Evolutionary conservation across 2,797 vertebrate genomes (phyloP), one percentile per base, ranked within the genome.

Genomic region (Acrocephalus scirpaceus): DNA sequence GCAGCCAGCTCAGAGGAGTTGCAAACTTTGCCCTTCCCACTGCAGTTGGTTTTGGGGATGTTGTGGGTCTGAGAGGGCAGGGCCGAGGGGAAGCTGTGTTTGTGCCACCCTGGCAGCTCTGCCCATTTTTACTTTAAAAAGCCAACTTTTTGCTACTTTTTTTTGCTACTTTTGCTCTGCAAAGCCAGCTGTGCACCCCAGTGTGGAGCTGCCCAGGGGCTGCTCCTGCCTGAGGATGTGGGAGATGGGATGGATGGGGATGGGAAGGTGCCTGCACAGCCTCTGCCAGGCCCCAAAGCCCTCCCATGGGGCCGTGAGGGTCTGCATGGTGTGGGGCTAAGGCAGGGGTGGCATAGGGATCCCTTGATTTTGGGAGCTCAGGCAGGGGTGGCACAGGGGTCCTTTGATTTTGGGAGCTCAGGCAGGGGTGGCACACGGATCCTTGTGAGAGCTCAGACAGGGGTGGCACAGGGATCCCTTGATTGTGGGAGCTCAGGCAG

Each of bases 281-380:
- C 30, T 40, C 42, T 27, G 27, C 27, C 25, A 13, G 13, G 11
- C 44, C 4, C 21, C n/a, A 6, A 8, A 16, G 3, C 13, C 21
- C 2, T 12, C 14, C 29, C 1, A 0, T 1, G 29, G 32, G n/a
- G 26, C 48, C 14, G 0, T 1, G 57, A 32, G 40, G 51, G 2
- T n/a, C 16, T 36, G 69, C 7, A 1, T 7, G 0, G 22, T 3
- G 25, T 19, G 36, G 36, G 36, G 64, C 67, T 57, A 13, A 9
- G 67, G 36, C 0, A 1, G 65, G 36, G 30, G 38, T 0, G 1
- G 50, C 42, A 10, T 22, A 23, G 34, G 61, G 53, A n/a, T 22
- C 32, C 42, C 32, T 36, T 36, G 36, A 36, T 36, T 36, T 36
- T 36, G 44, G 17, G 44, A 44, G 44, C 44, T 44, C 44, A 44